Evolutionary conservation across 2,113 vertebrate genomes (phyloP).

Genomic region (Pomatostomus ruficeps): DNA sequence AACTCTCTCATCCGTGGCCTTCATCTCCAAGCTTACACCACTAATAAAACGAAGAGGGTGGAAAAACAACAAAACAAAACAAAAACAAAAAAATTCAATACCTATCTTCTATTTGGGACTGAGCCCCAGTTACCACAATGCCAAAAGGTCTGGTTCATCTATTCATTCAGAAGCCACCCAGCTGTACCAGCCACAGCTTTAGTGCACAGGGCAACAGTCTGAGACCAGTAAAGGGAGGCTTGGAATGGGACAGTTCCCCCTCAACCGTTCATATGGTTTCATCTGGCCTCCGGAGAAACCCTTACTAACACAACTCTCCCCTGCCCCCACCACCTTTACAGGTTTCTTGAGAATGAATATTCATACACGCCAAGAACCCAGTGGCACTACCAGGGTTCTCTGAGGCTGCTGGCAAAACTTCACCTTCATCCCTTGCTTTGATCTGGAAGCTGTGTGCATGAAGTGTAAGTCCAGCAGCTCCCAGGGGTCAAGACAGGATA

Average conservation of each 20-base stretch:
- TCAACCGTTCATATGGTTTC: background rate
- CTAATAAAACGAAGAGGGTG: background rate
- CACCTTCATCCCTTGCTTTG: background rate
- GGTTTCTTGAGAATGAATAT: background rate
- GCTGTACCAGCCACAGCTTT: background rate
- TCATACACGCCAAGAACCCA: background rate
- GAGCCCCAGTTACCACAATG: background rate
- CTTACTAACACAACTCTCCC: background rate
- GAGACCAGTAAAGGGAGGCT: background rate
- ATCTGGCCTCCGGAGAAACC: background rate
- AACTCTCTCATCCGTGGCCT: background rate
- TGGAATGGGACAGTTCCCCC: background rate
- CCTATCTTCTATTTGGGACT: background rate
- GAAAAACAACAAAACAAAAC: accelerated
- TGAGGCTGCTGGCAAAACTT: background rate
- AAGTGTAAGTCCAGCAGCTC: background rate
- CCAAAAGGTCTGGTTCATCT: background rate
- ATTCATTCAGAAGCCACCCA: background rate
- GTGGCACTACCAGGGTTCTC: background rate
- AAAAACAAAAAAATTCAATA: no score
- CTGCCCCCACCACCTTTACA: background rate
- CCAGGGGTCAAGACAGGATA: background rate
- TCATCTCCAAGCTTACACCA: background rate
- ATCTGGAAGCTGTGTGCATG: background rate
- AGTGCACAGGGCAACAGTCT: background rate